Conservation (phyloP, 53 echinoderm and acorn worm genomes). For the Echinarachnius parma region DNA sequence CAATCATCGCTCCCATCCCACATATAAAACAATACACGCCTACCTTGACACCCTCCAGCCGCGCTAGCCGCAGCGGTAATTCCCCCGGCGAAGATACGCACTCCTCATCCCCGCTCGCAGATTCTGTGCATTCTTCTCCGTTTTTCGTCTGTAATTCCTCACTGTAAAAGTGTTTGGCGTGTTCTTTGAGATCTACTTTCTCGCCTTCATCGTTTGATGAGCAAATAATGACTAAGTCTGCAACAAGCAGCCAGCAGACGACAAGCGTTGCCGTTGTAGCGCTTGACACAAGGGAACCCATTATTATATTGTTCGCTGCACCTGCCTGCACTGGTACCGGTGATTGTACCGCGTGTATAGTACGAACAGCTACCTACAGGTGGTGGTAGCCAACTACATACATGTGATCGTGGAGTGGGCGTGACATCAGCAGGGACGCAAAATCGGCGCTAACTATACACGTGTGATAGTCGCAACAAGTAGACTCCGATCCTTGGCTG, state of each 20-base stretch:
- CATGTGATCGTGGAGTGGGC: too few species aligned
- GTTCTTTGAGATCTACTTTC: background rate
- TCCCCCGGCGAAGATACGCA: background rate
- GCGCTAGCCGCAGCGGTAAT: background rate
- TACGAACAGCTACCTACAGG: too few species aligned
- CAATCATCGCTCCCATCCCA: background rate
- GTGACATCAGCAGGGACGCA: too few species aligned
- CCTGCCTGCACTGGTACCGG: too few species aligned
- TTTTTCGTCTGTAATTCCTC: background rate
- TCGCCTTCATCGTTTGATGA: background rate
- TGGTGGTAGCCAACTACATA: too few species aligned
- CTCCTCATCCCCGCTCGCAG: background rate
- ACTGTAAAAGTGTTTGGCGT: conserved; percentile 26
- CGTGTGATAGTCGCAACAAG: too few species aligned
- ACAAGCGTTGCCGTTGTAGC: too few species aligned
- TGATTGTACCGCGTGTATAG: too few species aligned
- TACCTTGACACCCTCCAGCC: conserved; percentile 30
- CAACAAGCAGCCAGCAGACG: conserved; percentile 25
- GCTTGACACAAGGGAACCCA: too few species aligned
- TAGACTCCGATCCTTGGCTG: too few species aligned
- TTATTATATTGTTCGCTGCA: too few species aligned
- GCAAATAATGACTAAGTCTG: background rate
- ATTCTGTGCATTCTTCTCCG: background rate
- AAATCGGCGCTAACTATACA: too few species aligned
- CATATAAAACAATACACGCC: background rate